Evolutionary conservation across 30 jellyfish, hydroid and myxozoan genomes (phyloP).

Genomic region (Hydractinia symbiolongicarpus): DNA sequence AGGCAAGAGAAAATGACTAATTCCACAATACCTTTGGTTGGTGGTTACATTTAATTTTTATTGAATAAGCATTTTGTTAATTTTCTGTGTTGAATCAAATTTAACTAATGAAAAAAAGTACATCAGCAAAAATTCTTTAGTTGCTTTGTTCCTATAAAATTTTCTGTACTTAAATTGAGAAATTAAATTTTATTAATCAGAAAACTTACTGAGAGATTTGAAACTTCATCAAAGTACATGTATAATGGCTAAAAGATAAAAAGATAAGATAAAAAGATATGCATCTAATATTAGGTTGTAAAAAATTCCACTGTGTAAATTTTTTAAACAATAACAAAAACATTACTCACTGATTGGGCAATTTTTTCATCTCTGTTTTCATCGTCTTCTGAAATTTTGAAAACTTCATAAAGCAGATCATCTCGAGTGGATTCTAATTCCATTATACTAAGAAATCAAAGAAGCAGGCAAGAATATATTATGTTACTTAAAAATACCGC

Average conservation of each 20-base stretch:
- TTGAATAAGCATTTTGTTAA: no score
- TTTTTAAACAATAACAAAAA: not conserved
- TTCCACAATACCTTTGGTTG: no score
- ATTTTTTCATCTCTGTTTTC: slow-evolving; percentile 32
- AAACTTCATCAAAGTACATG: slow-evolving; percentile 61
- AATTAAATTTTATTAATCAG: no score
- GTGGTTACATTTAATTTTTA: no score
- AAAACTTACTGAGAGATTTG: slow-evolving; percentile 53
- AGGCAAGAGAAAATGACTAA: no score
- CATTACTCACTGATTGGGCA: slow-evolving; percentile 22
- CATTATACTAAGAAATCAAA: slow-evolving; percentile 44
- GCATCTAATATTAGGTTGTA: not conserved
- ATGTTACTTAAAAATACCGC: no score
- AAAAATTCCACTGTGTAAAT: no score
- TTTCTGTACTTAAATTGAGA: no score
- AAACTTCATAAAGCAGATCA: slow-evolving; percentile 78
- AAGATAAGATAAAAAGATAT: not conserved
- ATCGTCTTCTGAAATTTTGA: slow-evolving; percentile 46
- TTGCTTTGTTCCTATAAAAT: no score
- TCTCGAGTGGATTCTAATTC: slow-evolving; percentile 90
- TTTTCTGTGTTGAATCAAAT: no score
- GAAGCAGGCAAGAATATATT: not conserved
- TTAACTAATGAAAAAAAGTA: no score
- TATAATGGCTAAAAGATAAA: slow-evolving; percentile 63
- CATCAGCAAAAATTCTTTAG: no score